These are phyloP conservation scores for Brachyhypopomus occidentalis DNA, from an alignment of 2,113 vertebrate genomes.

Conservation along the genomic window DNA sequence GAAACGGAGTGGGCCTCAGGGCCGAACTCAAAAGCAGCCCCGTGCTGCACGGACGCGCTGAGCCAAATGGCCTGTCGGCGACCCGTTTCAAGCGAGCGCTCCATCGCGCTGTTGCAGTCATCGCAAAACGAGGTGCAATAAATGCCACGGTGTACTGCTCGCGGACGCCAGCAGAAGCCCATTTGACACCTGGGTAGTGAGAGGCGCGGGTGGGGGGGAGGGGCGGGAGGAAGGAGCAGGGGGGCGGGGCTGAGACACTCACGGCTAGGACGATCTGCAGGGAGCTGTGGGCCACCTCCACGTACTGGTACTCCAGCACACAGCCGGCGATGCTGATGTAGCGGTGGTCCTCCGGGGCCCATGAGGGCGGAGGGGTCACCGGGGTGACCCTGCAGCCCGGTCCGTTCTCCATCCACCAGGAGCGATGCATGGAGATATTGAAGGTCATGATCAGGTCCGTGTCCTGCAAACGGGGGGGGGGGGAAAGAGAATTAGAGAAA, in stretches of 20 bases:
- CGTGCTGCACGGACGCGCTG: not conserved
- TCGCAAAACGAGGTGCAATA: not conserved
- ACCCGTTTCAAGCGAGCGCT: not conserved
- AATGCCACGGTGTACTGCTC: not conserved
- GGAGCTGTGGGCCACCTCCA: constrained; percentile 97
- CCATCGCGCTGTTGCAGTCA: not conserved
- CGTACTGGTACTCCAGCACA: constrained; percentile 94
- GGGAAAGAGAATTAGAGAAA: too few species aligned
- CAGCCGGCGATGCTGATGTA: constrained; percentile 97
- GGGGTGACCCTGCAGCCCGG: constrained; percentile 94
- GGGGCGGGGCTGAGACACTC: constrained; percentile 71
- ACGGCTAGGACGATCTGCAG: constrained; percentile 98
- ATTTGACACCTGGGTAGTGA: constrained; percentile 12
- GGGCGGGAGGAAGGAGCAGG: not conserved
- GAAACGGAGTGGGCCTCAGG: not conserved
- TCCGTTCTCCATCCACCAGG: constrained; percentile 99
- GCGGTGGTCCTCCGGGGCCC: constrained; percentile 97
- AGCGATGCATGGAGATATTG: constrained; percentile 99
- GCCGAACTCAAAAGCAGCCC: not conserved
- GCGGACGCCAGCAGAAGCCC: not conserved
- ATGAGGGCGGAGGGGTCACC: constrained; percentile 94
- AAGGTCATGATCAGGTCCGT: constrained; percentile 98
- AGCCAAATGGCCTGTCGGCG: not conserved
- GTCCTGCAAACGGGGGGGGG: constrained; percentile 77
- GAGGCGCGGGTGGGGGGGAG: constrained; percentile 5